Base-by-base conservation (phyloP, 1,140 invertebrate genomes). In the Carposina sasakii region DNA sequence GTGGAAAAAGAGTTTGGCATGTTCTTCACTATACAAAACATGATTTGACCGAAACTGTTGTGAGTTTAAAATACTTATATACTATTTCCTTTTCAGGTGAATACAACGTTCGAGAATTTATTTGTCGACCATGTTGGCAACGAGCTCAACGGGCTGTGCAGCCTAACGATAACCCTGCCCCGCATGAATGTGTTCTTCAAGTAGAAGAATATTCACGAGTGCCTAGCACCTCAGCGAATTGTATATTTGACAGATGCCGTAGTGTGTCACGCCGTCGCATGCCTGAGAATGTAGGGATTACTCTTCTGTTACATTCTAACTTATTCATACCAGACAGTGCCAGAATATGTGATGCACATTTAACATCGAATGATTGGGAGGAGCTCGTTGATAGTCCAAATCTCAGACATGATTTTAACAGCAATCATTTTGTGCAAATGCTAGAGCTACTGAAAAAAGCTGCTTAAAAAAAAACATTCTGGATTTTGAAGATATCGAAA, bases 371-470 rank as follows among this genome's bases (percentile, higher is more conserved):
- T 6, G 31, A 33, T 13, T 33, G 31, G 31, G 31, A 33, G 6
- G 31, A 33, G n/a, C 6, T 33, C 13, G 15, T 33, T 33, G 31
- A 33, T 13, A 33, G 31, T 33, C 31, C 15, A 33, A 33, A 4
- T 4, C 31, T 33, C 6, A 33, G 31, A 33, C 36, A 39, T 21
- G 36, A 39, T 39, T 39, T 39, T 39, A 39, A 39, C 15, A 33
- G 31, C 17, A 19, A 15, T 39, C 36, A 39, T 39, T 39, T 39
- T 39, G 3, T 20, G 3, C 36, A 39, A 19, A 39, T 39, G 6
- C 5, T 39, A n/a, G 17, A 20, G 15, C 13, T 39, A 19, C 8
- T 39, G 3, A 39, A 39, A 16, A 20, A 39, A 20, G 36, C 36
- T 17, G 15, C 6, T 19, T 16, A 8, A 39, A 39, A 20, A 20